Base-by-base conservation (phyloP, 2,888 invertebrate species). In the Amphimallon solstitiale region DNA sequence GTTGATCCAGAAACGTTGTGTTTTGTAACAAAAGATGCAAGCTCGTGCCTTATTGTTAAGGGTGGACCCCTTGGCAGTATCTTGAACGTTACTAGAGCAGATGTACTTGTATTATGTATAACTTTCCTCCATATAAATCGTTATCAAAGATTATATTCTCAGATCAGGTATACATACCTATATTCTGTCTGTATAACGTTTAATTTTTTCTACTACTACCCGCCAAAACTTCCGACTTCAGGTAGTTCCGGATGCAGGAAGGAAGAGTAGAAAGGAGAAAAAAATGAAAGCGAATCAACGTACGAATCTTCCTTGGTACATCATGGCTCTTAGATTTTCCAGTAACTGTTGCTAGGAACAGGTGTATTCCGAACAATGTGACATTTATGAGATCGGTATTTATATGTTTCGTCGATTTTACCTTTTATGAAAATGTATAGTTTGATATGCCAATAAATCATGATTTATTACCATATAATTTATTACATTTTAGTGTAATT, bases 171-270 rank as follows among this genome's bases (percentile, higher is more conserved):
- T 69, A 68, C n/a, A n/a, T n/a, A n/a, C n/a, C n/a, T 63, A 70
- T 68, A 63, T 52, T 65, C 48, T 52, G 34, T 64, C 65, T 72
- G 29, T 75, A 68, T 73, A 76, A 75, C 76, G 77, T 76, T 73
- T 74, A 68, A 68, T 75, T 54, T 75, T 72, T 76, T 74, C 71
- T 74, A 76, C 78, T 76, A 78, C 77, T 74, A 72, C 75, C 77
- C 79, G 78, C 78, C 78, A 78, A 79, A 78, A 77, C 77, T 78
- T 79, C 77, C 78, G 76, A 68, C 64, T 70, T 77, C 78, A 79
- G 78, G 78, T 78, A 79, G 78, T 77, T 78, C 77, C 77, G 78
- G 75, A 74, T 73, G 65, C 65, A 56, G 65, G 19, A 54, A 54
- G 38, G 19, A 19, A 19, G 9, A 21, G 38, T 7, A 29, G 43